Base-by-base conservation (phyloP, 2,113 vertebrate species). In the Oreotrochilus melanogaster region DNA sequence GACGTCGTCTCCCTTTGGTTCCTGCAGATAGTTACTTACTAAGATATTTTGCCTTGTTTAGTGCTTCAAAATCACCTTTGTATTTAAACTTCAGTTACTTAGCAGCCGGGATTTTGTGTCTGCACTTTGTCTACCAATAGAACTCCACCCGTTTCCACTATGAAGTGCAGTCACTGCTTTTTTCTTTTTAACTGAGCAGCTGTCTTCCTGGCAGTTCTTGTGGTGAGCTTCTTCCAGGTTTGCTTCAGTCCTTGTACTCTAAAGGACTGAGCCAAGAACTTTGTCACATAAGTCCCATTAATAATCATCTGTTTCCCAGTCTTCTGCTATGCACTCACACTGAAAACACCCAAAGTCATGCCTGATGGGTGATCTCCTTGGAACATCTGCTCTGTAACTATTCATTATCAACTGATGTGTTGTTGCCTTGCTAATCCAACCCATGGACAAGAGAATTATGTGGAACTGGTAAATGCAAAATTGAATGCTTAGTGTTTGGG, bases 131-230 rank as follows among this genome's bases (percentile, higher is more conserved):
- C 86, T 79, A 1, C 75, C 25, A 31, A 61, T 62, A 69, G 80
- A 81, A 54, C 91, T 75, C 81, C 93, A 96, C 89, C 91, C 54
- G 69, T 81, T 81, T 78, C 57, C 66, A 79, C 37, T 11, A 8
- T 45, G 74, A 78, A 69, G 28, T n/a, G 15, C 37, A 62, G 48
- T 65, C 54, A 57, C 48, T 57, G 69, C 53, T 87, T 78, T 92
- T 81, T 91, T 33, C 42, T 70, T 71, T 62, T 64, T 57, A 81
- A 31, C 42, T 35, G 2, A 45, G 21, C 94, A 95, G 93, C 92
- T 95, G 93, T 92, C 78, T 57, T 93, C 25, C 84, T 95, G 91
- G 81, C 84, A 95, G 66, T 78, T 58, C 43, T 82, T 54, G 33
- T 33, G 9, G 33, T 70, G 89, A 95, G 82, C 51, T 73, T 73